phyloP scores from a whole-genome alignment of 2,888 invertebrate species.

The Trachelus tabidus region DNA sequence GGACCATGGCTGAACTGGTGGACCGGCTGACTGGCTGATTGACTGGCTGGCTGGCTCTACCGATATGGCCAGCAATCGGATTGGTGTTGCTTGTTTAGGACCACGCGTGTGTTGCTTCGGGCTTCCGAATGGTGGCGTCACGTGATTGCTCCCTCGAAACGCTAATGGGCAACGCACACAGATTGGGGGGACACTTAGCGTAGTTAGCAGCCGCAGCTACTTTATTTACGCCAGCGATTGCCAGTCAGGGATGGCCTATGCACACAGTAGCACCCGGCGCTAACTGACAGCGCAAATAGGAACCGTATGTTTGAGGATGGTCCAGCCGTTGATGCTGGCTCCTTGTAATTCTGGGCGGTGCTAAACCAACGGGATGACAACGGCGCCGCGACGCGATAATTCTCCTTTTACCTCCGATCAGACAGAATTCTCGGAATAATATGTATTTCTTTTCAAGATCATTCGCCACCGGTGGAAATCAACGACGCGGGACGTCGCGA shows the following conservation, averaged over 20 bases:
- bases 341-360: conserved; percentile 20
- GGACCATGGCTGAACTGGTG: neutral
- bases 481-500: neutral
- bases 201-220: conserved; percentile 50
- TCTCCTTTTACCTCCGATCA: conserved; percentile 1
- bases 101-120: conserved; percentile 14
- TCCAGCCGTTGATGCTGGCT: conserved; percentile 27
- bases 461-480: neutral
- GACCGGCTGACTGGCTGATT: neutral
- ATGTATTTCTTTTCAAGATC: neutral
- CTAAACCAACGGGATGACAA: conserved; percentile 33
- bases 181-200: conserved; percentile 54
- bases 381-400: neutral
- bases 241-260: conserved; percentile 1
- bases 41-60: neutral
- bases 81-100: conserved; percentile 42
- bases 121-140: conserved; percentile 26
- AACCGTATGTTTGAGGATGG: conserved; percentile 33
- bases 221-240: conserved; percentile 48
- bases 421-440: neutral
- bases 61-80: conserved; percentile 12
- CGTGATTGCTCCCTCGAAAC: conserved; percentile 31
- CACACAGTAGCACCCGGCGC: conserved; percentile 22
- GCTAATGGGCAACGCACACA: conserved; percentile 49
- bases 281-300: conserved; percentile 50